A percentile compares a stretch with the other conserved stretches of the same genome.
These are phyloP conservation scores for Phoxinus phoxinus DNA, from an alignment of 2,113 vertebrate species.

Conservation along the genomic window DNA sequence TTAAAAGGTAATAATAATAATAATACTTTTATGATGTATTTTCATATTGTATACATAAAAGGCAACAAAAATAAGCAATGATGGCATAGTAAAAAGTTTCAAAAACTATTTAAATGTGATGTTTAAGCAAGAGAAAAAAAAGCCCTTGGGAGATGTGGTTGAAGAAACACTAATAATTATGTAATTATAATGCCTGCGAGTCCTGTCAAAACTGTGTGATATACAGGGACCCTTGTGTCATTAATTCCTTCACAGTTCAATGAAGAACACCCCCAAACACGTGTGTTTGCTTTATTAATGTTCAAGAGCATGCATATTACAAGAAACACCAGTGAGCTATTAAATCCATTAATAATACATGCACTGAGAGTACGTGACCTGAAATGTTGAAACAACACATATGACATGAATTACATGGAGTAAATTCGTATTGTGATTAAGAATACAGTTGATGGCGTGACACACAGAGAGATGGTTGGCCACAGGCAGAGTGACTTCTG, in stretches of 20 bases:
- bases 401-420: neutral
- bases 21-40: neutral
- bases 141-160: neutral
- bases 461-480: conserved; percentile 38
- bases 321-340: conserved; percentile 19
- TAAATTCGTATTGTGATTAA: conserved; percentile 23
- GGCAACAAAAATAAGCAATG: neutral
- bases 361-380: neutral
- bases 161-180: neutral
- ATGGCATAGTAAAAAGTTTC: neutral
- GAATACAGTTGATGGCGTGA: conserved; percentile 1
- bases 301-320: conserved; percentile 22
- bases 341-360: conserved; percentile 27
- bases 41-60: neutral
- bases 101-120: neutral
- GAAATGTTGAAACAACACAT: neutral
- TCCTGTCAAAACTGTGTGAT: neutral
- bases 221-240: neutral
- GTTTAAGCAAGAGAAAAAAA: neutral
- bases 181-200: neutral
- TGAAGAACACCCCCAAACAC: neutral
- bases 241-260: conserved; percentile 33
- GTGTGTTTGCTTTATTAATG: conserved; percentile 13
- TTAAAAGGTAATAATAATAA: too few species aligned
- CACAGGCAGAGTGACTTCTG: conserved; percentile 60